Evolutionary conservation across 2,797 vertebrate species (phyloP), one percentile per base, ranked within the genome.

Genomic region (Neopelma chrysocephalum): DNA sequence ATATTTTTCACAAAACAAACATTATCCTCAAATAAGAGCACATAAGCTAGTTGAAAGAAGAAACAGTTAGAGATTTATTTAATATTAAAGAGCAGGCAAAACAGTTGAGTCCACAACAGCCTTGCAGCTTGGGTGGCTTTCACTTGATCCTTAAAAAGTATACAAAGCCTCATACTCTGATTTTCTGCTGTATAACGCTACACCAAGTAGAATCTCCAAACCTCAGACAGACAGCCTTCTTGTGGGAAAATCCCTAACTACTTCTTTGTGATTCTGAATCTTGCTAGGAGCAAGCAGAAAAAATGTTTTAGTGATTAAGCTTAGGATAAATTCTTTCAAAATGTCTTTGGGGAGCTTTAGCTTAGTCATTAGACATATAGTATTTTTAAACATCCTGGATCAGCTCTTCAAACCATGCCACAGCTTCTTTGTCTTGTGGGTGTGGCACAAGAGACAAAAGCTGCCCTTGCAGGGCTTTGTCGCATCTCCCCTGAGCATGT

Each of bases 341-440:
- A 78, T 15, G 2, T 80, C 51, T 96, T 87, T 93, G 68, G 12
- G 53, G 45, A 65, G 64, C 21, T 60, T 91, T 82, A 82, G 50
- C 71, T 92, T 64, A 92, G 81, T 89, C 81, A 71, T 84, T 91
- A 94, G 38, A 87, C n/a, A 64, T 71, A 72, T 1, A 50, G 62
- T 82, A 85, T 87, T 96, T 95, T 93, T 61, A 94, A 77, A 91
- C 64, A 93, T 85, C 56, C 81, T 89, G 89, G 78, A 84, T 94
- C 71, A 82, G 42, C 32, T 80, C 78, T 82, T 94, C 90, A 82
- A 53, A 60, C 36, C 20, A 5, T 77, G 71, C 3, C 45, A 19
- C 57, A 82, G 7, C 3, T 38, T 65, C 50, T 87, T 70, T 89
- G 34, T 82, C 40, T 53, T 50, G 19, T 82, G 45, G 53, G 68